A percentile compares a stretch with the other conserved stretches of the same genome.
These are phyloP conservation scores for Tonatia bakeri DNA, from an alignment of 2,113 vertebrate species.

Conservation along the genomic window DNA sequence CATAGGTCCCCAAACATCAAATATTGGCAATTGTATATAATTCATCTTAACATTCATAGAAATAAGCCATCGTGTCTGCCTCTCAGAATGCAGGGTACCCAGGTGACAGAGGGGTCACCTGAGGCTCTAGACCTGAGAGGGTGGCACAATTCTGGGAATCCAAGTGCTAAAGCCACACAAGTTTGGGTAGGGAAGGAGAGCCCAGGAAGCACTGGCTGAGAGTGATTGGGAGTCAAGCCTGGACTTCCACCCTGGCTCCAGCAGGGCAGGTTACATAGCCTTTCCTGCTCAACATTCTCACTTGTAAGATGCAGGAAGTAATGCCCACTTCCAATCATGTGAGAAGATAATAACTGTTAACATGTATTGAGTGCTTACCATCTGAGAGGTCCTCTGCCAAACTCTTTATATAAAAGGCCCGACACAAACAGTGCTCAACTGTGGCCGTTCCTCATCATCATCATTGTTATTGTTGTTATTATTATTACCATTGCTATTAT, in stretches of 20 bases:
- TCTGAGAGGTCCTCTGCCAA: background rate
- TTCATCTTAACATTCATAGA: background rate
- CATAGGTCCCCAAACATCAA: background rate
- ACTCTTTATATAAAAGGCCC: background rate
- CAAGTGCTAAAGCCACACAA: background rate
- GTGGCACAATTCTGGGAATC: background rate
- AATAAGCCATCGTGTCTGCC: background rate
- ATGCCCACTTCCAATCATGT: accelerated
- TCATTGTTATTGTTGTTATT: too few relatives aligned
- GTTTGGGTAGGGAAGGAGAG: background rate
- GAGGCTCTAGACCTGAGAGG: too few relatives aligned
- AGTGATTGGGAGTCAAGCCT: background rate
- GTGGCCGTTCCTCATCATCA: background rate
- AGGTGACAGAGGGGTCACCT: background rate
- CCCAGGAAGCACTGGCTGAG: background rate
- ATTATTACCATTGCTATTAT: background rate
- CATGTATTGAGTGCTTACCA: background rate
- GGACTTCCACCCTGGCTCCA: background rate
- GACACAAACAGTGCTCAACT: background rate
- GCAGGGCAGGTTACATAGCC: background rate
- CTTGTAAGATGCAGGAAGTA: background rate
- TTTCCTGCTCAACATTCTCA: background rate
- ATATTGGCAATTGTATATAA: background rate
- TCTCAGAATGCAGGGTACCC: background rate
- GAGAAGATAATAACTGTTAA: background rate